These are phyloP conservation scores for Mythimna lalbum DNA, from an alignment of 2,888 invertebrate species.

Conservation along the genomic window DNA sequence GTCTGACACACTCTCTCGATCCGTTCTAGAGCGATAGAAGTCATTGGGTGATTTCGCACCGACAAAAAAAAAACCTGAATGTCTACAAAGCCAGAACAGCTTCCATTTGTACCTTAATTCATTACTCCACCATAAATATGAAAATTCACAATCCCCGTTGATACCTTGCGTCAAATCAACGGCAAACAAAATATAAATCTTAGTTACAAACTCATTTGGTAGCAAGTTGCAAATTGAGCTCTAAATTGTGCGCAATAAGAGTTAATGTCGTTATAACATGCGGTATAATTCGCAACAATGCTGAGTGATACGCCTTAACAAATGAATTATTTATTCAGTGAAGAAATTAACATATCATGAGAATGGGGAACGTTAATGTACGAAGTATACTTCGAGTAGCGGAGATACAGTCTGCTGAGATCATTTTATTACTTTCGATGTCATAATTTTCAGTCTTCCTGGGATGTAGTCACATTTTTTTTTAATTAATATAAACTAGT, in stretches of 20 bases:
- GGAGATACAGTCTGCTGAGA: constrained; percentile 2
- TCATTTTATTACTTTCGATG: not conserved
- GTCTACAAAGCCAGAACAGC: constrained; percentile 7
- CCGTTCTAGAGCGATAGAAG: too few relatives aligned
- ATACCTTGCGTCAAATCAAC: constrained; percentile 64
- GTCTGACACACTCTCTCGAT: too few relatives aligned
- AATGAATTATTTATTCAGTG: constrained; percentile 89
- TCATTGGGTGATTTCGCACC: too few relatives aligned
- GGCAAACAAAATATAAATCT: constrained; percentile 69
- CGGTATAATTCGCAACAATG: constrained; percentile 77
- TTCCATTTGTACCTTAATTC: constrained; percentile 51
- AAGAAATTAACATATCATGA: constrained; percentile 89
- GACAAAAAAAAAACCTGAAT: not conserved
- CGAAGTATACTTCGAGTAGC: constrained; percentile 34
- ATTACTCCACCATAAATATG: constrained; percentile 60
- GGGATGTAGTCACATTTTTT: not conserved
- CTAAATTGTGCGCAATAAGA: constrained; percentile 64
- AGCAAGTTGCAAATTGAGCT: constrained; percentile 62
- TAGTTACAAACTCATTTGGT: constrained; percentile 65
- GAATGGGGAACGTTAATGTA: constrained; percentile 66
- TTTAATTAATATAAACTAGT: too few relatives aligned
- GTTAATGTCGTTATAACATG: constrained; percentile 56
- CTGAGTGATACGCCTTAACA: constrained; percentile 85
- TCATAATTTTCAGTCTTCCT: not conserved
- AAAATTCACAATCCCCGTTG: constrained; percentile 62